Base-by-base conservation (phyloP, 1,140 invertebrate species). In the Drosophila funebris region DNA sequence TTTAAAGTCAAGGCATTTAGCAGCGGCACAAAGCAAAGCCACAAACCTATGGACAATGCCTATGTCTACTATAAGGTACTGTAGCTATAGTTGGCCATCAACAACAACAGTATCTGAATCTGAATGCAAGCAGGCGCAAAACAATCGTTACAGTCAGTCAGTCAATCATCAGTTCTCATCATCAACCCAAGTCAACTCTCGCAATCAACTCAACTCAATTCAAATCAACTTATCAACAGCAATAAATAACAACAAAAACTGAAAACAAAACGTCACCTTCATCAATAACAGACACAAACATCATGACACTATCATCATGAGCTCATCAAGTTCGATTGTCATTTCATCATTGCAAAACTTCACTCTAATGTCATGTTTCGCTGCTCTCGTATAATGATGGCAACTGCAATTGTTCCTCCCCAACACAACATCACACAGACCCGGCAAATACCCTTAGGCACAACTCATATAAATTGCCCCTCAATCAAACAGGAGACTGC, bases 61-160 rank as follows among this genome's bases (percentile, higher is more conserved):
- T 91, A 91, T 82, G 90, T 91, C 74, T 91, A 91, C 90, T 91
- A 91, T 83, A 91, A 91, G 90, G 90, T 91, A 91, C 62, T 91
- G 79, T 87, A 85, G 60, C 29, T 71, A 31, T 16, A n/a, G n/a
- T n/a, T n/a, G n/a, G n/a, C 27, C 20, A 54, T 24, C 63, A 64
- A 31, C 46, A 56, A 56, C 22, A 62, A 36, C 43, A 29, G 6
- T 9, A 41, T 16, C 48, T 50, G 39, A 24, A 41, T 27, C 7
- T 8, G 73, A 37, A 48, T 3, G 24, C 36, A 54, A 62, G 18
- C 62, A 58, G 31, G 41, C 52, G 27, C 56, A 57, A n/a, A 43
- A 8, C 43, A 68, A 50, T 61, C 44, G 31, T 31, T 48, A 22
- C 58, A 75, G 14, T 50, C 73, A 77, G 53, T 56, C 67, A 66